A percentile compares a stretch with the other conserved stretches of the same genome.
These are phyloP conservation scores for Tenualosa thibaudeaui DNA, from an alignment of 2,797 vertebrate genomes.

Conservation along the genomic window DNA sequence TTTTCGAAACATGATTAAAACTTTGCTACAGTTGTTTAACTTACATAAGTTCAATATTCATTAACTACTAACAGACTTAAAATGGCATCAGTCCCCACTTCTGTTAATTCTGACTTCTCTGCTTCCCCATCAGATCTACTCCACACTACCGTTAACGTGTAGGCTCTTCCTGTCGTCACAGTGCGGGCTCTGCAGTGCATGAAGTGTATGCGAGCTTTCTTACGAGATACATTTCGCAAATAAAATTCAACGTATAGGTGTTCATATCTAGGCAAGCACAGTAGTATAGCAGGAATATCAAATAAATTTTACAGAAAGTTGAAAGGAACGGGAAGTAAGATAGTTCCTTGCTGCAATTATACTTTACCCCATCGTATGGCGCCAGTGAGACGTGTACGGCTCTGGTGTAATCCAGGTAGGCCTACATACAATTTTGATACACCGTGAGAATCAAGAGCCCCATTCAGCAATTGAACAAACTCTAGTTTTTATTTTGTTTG, in stretches of 20 bases:
- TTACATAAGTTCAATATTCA: not conserved
- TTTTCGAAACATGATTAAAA: slow-evolving; percentile 87
- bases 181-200: not conserved
- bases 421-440: slow-evolving; percentile 5
- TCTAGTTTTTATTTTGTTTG: slow-evolving; percentile 80
- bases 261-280: too few relatives aligned
- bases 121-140: slow-evolving; percentile 37
- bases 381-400: not conserved
- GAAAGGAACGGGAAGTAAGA: not conserved
- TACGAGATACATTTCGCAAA: not conserved
- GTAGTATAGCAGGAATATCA: too few relatives aligned
- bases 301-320: too few relatives aligned
- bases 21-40: too few relatives aligned
- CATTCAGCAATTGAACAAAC: slow-evolving; percentile 66
- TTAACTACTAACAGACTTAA: not conserved
- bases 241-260: too few relatives aligned
- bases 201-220: not conserved
- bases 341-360: not conserved
- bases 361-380: not conserved
- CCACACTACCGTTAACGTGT: slow-evolving; percentile 4
- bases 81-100: slow-evolving; percentile 4
- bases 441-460: slow-evolving; percentile 18
- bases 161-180: slow-evolving; percentile 15
- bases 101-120: not conserved
- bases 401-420: not conserved